phyloP scores from a whole-genome alignment of 2,113 vertebrate genomes.

The Perca schrenkii region DNA sequence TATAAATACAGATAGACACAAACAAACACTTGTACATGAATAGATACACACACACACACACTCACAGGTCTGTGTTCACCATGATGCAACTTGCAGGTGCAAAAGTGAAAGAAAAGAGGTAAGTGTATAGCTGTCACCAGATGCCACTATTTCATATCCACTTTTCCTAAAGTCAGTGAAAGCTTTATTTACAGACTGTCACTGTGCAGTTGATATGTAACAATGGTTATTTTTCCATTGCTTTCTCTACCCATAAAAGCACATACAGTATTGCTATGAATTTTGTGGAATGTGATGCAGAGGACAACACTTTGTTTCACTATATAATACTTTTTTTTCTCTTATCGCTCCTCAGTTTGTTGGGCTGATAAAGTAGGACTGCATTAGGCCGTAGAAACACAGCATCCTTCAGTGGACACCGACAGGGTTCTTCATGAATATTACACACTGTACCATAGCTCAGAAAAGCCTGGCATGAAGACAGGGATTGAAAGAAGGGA shows the following conservation, averaged over 20 bases:
- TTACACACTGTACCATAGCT: not conserved
- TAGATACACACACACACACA: not conserved
- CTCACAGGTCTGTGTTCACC: conserved; percentile 14
- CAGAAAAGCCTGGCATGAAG: conserved; percentile 9
- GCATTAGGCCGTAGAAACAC: not conserved
- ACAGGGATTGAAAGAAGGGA: conserved; percentile 26
- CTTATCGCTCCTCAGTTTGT: not conserved
- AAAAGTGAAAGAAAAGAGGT: conserved; percentile 52
- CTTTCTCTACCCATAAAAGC: not conserved
- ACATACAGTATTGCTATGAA: not conserved
- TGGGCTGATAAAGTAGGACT: not conserved
- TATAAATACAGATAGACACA: conserved; percentile 22
- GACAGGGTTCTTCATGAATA: conserved; percentile 24
- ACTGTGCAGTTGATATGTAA: not conserved
- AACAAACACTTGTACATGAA: conserved; percentile 19
- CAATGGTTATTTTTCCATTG: not conserved
- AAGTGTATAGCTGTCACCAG: conserved; percentile 32
- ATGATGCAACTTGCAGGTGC: conserved; percentile 65
- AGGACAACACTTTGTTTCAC: not conserved
- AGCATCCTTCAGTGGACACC: not conserved
- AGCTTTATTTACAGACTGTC: conserved; percentile 29
- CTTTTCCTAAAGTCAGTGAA: conserved; percentile 26
- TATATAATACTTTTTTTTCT: not conserved
- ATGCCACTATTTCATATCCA: conserved; percentile 29
- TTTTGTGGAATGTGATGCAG: not conserved